These are phyloP conservation scores for Octodon degus DNA, from an alignment of 2,113 vertebrate genomes.

Conservation along the genomic window DNA sequence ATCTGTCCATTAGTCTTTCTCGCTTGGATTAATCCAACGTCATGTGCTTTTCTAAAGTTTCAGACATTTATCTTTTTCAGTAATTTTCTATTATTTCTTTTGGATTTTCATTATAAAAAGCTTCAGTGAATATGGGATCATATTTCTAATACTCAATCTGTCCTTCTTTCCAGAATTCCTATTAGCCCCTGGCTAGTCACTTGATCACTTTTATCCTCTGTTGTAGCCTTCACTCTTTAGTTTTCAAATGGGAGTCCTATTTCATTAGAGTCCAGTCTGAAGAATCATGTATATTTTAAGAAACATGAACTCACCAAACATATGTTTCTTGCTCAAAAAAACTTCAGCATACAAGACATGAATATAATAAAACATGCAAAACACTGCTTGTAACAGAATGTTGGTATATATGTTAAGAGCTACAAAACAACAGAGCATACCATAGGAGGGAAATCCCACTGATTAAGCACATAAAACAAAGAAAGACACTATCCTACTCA, in stretches of 20 bases:
- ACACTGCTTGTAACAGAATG: slow-evolving; percentile 41
- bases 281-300: slow-evolving; percentile 78
- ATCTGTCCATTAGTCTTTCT: slow-evolving; percentile 57
- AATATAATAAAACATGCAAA: slow-evolving; percentile 66
- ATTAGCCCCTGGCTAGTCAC: slow-evolving; percentile 88
- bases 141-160: slow-evolving; percentile 86
- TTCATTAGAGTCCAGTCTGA: slow-evolving; percentile 84
- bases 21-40: slow-evolving; percentile 65
- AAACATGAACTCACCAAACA: slow-evolving; percentile 75
- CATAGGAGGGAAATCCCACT: background rate
- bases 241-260: slow-evolving; percentile 83
- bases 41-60: slow-evolving; percentile 72
- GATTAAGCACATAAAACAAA: slow-evolving; percentile 60
- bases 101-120: slow-evolving; percentile 80
- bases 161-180: slow-evolving; percentile 86
- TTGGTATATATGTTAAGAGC: slow-evolving; percentile 61
- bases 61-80: slow-evolving; percentile 75
- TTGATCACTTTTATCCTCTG: slow-evolving; percentile 84
- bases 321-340: slow-evolving; percentile 65
- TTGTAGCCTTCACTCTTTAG: slow-evolving; percentile 82
- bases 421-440: slow-evolving; percentile 67
- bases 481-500: slow-evolving; percentile 17
- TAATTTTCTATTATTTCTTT: slow-evolving; percentile 80
- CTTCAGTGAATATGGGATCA: slow-evolving; percentile 85
- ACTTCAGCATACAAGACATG: slow-evolving; percentile 54